Conservation (phyloP, 2,113 vertebrate genomes). For the Phalacrocorax pelagicus region DNA sequence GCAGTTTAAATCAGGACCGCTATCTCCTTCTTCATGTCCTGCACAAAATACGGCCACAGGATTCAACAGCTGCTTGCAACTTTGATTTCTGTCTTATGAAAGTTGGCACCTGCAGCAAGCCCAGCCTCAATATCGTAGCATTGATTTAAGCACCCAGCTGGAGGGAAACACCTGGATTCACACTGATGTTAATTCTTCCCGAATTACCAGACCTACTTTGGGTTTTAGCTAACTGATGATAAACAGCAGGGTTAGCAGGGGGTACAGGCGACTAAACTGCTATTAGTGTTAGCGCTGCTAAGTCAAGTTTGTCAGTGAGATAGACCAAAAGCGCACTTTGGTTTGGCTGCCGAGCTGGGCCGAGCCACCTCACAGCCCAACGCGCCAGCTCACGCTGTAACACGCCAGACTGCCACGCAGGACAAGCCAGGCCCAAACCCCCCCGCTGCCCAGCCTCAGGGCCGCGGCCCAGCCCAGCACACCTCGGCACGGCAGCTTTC, state of each 20-base stretch:
- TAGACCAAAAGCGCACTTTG: rapidly evolving
- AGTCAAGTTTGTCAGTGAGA: rapidly evolving
- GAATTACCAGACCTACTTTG: neutral
- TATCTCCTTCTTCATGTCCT: neutral
- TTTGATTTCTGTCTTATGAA: neutral
- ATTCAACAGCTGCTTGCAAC: neutral
- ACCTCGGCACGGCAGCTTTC: neutral
- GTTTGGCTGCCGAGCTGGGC: neutral
- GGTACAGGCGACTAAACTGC: neutral
- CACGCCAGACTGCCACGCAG: rapidly evolving
- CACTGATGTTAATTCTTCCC: neutral
- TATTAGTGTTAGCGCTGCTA: neutral
- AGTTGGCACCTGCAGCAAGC: constrained; percentile 18
- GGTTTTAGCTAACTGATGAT: neutral
- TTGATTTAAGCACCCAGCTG: constrained; percentile 1
- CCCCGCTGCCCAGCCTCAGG: neutral
- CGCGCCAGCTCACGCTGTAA: neutral
- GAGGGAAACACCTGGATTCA: constrained; percentile 50
- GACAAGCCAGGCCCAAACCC: too few relatives aligned
- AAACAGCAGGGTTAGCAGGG: neutral
- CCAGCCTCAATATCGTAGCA: neutral
- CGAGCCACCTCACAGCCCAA: neutral
- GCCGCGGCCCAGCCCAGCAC: neutral
- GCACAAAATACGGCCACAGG: neutral
- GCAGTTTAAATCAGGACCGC: neutral